These are phyloP conservation scores for Artemia franciscana DNA, from an alignment of 1,140 invertebrate genomes.

Conservation along the genomic window DNA sequence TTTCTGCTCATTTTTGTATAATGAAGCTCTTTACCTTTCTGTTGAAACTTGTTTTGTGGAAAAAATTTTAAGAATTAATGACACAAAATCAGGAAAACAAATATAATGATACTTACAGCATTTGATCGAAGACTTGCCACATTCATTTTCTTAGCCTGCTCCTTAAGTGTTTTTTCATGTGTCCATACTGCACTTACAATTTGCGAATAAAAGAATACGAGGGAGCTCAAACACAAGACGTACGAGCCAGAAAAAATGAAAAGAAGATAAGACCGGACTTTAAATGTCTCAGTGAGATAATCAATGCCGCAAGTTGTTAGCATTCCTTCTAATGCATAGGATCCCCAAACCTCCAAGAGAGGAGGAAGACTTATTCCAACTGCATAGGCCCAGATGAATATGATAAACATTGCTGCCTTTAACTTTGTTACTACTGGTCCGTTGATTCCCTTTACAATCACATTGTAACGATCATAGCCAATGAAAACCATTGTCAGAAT, in stretches of 20 bases:
- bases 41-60: too few relatives aligned
- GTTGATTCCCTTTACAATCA: slow-evolving; percentile 39
- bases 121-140: slow-evolving; percentile 46
- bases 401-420: slow-evolving; percentile 36
- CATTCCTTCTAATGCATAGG: slow-evolving; percentile 63
- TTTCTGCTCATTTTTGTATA: too few relatives aligned
- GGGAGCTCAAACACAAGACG: slow-evolving; percentile 38
- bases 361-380: slow-evolving; percentile 40
- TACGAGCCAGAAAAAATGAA: slow-evolving; percentile 44
- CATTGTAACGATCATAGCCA: slow-evolving; percentile 56
- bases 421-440: slow-evolving; percentile 21
- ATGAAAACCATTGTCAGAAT: slow-evolving; percentile 28
- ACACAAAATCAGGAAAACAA: too few relatives aligned
- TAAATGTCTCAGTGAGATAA: slow-evolving; percentile 40
- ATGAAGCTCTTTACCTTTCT: too few relatives aligned
- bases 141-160: slow-evolving; percentile 66
- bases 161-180: slow-evolving; percentile 54
- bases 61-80: too few relatives aligned
- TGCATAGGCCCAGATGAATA: slow-evolving; percentile 41
- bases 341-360: slow-evolving; percentile 48
- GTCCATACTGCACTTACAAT: slow-evolving; percentile 50
- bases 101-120: slow-evolving; percentile 18
- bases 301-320: slow-evolving; percentile 65
- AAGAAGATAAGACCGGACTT: slow-evolving; percentile 33
- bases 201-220: slow-evolving; percentile 51